phyloP scores from a whole-genome alignment of 2,113 vertebrate genomes.

The Gobio gobio region DNA sequence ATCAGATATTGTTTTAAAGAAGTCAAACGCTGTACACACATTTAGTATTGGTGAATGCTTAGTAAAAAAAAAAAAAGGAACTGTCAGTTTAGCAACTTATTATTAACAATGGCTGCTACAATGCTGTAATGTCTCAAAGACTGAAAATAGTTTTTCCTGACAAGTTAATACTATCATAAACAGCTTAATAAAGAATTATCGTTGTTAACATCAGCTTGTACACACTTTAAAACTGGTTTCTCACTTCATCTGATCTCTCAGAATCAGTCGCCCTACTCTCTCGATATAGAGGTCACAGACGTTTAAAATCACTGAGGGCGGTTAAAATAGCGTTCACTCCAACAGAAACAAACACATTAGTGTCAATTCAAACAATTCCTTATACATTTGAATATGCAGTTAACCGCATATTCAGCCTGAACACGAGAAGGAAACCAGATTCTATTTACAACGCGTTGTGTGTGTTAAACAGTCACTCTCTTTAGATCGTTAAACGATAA shows the following conservation, averaged over 20 bases:
- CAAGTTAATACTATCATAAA: background rate
- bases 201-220: background rate
- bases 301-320: conserved; percentile 14
- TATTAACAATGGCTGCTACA: background rate
- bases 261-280: background rate
- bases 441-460: background rate
- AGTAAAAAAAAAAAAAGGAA: background rate
- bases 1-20: background rate
- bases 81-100: background rate
- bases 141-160: background rate
- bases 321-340: background rate
- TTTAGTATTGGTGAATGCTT: background rate
- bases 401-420: background rate
- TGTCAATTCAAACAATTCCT: background rate
- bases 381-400: background rate
- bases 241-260: background rate
- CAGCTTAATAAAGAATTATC: background rate
- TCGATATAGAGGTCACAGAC: conserved; percentile 5
- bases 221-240: background rate
- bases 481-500: background rate
- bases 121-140: background rate
- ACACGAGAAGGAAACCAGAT: background rate
- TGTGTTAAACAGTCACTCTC: background rate
- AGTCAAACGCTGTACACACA: background rate
- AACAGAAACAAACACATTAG: background rate